A percentile compares a stretch with the other conserved stretches of the same genome.
These are phyloP conservation scores for Lydus trimaculatus DNA, from an alignment of 2,888 invertebrate species.

Conservation along the genomic window DNA sequence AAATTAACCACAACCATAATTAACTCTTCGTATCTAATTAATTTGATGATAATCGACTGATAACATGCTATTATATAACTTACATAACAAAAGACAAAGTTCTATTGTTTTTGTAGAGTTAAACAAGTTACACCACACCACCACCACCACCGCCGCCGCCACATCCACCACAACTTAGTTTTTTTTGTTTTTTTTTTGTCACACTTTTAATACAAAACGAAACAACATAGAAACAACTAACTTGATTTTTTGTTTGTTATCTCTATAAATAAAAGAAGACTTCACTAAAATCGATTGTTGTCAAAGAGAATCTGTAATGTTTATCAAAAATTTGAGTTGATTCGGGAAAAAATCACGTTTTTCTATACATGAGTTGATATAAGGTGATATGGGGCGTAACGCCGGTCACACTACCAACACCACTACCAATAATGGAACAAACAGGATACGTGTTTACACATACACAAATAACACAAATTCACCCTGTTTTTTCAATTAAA, in stretches of 20 bases:
- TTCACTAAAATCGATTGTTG: background rate
- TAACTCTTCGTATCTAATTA: background rate
- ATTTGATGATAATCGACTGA: background rate
- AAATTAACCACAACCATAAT: background rate
- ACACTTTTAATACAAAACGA: background rate
- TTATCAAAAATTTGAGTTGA: background rate
- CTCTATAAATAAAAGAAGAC: background rate
- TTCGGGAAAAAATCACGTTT: background rate
- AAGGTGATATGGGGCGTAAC: too few species aligned
- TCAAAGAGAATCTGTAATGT: too few species aligned
- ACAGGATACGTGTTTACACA: background rate
- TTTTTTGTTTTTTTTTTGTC: background rate
- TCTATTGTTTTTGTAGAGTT: background rate
- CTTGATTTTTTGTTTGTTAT: background rate
- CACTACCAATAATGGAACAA: background rate
- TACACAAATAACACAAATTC: background rate
- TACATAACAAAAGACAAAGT: background rate
- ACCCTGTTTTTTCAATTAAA: background rate
- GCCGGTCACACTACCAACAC: background rate
- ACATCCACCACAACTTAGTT: background rate
- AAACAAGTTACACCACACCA: background rate
- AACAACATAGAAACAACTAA: background rate
- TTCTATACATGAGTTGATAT: too few species aligned
- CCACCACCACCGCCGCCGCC: background rate
- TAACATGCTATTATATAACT: background rate